Conservation (phyloP, 2,888 invertebrate species). For the Aporophyla lueneburgensis region DNA sequence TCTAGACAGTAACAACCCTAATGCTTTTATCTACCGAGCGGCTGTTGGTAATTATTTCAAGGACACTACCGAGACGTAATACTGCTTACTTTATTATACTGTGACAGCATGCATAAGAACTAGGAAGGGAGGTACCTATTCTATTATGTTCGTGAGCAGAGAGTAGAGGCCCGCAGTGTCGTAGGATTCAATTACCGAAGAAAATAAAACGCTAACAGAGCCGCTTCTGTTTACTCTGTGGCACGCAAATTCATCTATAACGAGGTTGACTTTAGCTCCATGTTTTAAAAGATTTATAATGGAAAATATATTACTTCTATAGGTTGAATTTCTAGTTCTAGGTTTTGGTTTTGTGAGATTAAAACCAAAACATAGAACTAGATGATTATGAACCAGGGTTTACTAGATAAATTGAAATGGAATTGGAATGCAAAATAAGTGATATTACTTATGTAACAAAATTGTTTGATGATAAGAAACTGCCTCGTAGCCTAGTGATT, state of each 20-base stretch:
- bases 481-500: not conserved
- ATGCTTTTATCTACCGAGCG: too few species aligned
- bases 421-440: not conserved
- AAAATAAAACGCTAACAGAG: slow-evolving; percentile 83
- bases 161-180: slow-evolving; percentile 65
- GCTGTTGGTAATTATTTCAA: too few species aligned
- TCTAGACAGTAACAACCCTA: too few species aligned
- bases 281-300: slow-evolving; percentile 66
- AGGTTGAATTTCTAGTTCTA: not conserved
- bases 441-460: too few species aligned
- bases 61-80: too few species aligned
- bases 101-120: slow-evolving; percentile 1
- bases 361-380: too few species aligned
- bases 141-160: slow-evolving; percentile 43
- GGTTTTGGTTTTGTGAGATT: too few species aligned
- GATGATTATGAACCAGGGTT: too few species aligned
- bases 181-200: slow-evolving; percentile 79
- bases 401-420: too few species aligned
- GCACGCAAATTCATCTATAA: slow-evolving; percentile 79
- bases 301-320: slow-evolving; percentile 58
- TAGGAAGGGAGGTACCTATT: not conserved
- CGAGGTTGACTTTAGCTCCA: slow-evolving; percentile 74
- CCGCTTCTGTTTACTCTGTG: slow-evolving; percentile 75
- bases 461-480: not conserved
- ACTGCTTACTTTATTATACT: not conserved